phyloP scores from a whole-genome alignment of 53 echinoderm and acorn worm genomes.

The Hippasteria phrygiana region DNA sequence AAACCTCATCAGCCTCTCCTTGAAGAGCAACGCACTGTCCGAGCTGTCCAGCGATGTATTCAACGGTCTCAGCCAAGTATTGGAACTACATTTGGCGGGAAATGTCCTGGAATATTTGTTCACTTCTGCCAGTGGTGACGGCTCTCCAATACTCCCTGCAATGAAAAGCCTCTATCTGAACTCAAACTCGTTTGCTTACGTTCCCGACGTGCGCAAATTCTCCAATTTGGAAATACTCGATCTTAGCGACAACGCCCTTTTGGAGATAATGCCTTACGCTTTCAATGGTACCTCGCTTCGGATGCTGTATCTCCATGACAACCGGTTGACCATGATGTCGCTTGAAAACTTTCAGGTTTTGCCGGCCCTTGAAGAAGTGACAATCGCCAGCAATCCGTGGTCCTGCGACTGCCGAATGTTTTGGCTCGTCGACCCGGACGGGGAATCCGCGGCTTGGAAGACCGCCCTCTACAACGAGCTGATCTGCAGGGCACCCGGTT shows the following conservation, averaged over 20 bases:
- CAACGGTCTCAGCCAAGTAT: slow-evolving; percentile 7
- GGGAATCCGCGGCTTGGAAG: slow-evolving; percentile 1
- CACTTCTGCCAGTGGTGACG: background rate
- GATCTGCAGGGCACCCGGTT: slow-evolving; percentile 12
- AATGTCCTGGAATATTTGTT: slow-evolving; percentile 17
- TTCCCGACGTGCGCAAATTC: slow-evolving; percentile 18
- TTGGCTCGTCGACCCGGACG: slow-evolving; percentile 29
- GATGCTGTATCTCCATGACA: slow-evolving; percentile 23
- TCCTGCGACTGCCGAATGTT: slow-evolving; percentile 29
- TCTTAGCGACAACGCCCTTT: slow-evolving; percentile 10
- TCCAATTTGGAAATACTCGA: slow-evolving; percentile 24
- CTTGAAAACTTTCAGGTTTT: slow-evolving; percentile 23
- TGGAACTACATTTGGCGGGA: slow-evolving; percentile 37
- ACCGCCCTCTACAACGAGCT: slow-evolving; percentile 12
- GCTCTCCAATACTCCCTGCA: background rate
- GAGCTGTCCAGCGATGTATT: slow-evolving; percentile 3
- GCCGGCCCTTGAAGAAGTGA: slow-evolving; percentile 28
- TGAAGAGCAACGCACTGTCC: slow-evolving; percentile 29
- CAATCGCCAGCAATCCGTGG: slow-evolving; percentile 37
- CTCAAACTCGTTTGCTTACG: background rate
- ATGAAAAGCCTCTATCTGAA: slow-evolving; percentile 10
- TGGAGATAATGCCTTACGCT: slow-evolving; percentile 24
- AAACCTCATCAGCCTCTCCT: background rate
- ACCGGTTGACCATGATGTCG: slow-evolving; percentile 38
- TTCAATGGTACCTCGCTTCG: slow-evolving; percentile 49